Conservation (phyloP, 2,888 invertebrate genomes). For the Periphyllus acericola region DNA sequence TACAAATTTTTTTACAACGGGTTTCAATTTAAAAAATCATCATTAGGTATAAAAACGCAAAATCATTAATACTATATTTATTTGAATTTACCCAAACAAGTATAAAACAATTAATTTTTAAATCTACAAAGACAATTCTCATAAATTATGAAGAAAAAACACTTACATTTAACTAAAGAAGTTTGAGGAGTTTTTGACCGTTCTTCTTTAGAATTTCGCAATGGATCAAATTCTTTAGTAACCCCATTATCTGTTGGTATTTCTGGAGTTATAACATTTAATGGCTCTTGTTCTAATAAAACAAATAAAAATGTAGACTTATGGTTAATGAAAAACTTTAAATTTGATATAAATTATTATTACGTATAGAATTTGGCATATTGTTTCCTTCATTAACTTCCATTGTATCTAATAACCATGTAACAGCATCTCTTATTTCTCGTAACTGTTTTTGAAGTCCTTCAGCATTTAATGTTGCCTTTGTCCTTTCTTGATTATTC, state of each 20-base stretch:
- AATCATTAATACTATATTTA: too few species aligned
- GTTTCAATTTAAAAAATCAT: too few species aligned
- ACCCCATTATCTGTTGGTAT: conserved; percentile 65
- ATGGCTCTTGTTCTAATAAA: conserved; percentile 34
- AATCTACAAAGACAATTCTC: too few species aligned
- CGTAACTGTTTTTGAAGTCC: conserved; percentile 68
- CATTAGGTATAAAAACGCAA: too few species aligned
- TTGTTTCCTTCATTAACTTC: conserved; percentile 66
- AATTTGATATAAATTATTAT: neutral
- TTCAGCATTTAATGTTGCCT: conserved; percentile 64
- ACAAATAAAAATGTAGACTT: conserved; percentile 21
- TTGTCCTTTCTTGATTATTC: conserved; percentile 65
- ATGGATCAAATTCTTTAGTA: conserved; percentile 73
- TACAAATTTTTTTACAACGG: too few species aligned
- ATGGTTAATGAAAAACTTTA: neutral
- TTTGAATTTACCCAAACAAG: too few species aligned
- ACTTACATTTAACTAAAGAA: conserved; percentile 34
- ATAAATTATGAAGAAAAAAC: neutral
- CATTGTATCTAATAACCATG: conserved; percentile 72
- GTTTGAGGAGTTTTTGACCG: conserved; percentile 48
- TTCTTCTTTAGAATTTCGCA: conserved; percentile 67
- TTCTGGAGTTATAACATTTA: conserved; percentile 56
- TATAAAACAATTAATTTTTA: too few species aligned
- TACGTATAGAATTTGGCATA: conserved; percentile 44
- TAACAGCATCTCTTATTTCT: conserved; percentile 73